These are phyloP conservation scores for Polydesmus complanatus DNA, from an alignment of 2,888 invertebrate species.

Conservation along the genomic window DNA sequence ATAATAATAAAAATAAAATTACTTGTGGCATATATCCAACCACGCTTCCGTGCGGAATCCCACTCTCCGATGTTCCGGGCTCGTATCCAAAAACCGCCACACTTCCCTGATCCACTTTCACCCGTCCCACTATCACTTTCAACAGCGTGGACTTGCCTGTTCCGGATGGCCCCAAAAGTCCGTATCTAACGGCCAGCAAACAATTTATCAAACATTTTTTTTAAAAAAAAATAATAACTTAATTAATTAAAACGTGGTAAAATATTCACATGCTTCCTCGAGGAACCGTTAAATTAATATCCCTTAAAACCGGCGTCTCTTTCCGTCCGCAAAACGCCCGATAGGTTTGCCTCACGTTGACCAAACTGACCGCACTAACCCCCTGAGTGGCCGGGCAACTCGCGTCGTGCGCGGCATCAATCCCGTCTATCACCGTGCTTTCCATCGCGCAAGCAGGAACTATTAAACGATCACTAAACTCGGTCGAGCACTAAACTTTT, in stretches of 20 bases:
- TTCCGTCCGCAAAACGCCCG: not conserved
- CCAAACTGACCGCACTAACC: not conserved
- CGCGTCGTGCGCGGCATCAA: not conserved
- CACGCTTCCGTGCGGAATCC: conserved; percentile 72
- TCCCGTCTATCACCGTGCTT: not conserved
- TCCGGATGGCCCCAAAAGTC: conserved; percentile 83
- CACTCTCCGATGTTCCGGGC: conserved; percentile 74
- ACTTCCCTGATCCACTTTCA: conserved; percentile 70
- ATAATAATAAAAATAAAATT: too few species aligned
- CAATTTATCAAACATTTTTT: not conserved
- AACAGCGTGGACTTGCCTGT: conserved; percentile 92
- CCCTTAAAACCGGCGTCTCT: not conserved
- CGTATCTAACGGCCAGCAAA: conserved; percentile 74
- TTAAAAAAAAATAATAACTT: not conserved
- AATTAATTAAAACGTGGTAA: not conserved
- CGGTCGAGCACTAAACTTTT: too few species aligned
- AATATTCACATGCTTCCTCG: not conserved
- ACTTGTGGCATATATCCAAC: conserved; percentile 93
- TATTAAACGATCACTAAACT: too few species aligned
- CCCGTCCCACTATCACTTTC: conserved; percentile 78
- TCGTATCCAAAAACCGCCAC: conserved; percentile 79
- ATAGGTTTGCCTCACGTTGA: not conserved
- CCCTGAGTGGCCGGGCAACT: too few species aligned
- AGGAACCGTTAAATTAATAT: not conserved
- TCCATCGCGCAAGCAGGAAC: too few species aligned